Percentiles rank a stretch among this genome's conserved stretches.
phyloP scores from a whole-genome alignment of 2,797 vertebrate genomes.

The Siniperca undulata region DNA sequence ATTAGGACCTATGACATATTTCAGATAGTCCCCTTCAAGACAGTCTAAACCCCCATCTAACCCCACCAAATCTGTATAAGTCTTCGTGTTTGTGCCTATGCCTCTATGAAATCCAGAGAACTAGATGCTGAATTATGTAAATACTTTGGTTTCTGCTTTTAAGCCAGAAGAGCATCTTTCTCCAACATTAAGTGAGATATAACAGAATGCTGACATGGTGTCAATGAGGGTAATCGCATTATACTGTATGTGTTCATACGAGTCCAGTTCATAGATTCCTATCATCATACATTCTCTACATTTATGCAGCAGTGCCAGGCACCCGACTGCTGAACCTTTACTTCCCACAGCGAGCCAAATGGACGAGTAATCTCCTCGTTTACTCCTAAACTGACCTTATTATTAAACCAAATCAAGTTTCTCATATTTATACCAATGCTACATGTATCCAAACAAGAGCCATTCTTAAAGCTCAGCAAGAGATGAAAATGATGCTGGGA shows the following conservation, averaged over 20 bases:
- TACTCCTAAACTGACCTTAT: not conserved
- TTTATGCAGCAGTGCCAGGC: constrained; percentile 7
- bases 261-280: constrained; percentile 12
- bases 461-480: not conserved
- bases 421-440: not conserved
- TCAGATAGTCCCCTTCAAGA: not conserved
- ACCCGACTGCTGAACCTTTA: not conserved
- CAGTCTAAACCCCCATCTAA: not conserved
- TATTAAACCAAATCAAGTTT: constrained; percentile 12
- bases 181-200: not conserved
- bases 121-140: not conserved
- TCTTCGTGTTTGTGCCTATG: not conserved
- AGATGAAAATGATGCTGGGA: not conserved
- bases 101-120: constrained; percentile 3
- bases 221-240: constrained; percentile 16
- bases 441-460: not conserved
- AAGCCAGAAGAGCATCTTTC: constrained; percentile 15
- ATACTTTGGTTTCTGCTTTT: not conserved
- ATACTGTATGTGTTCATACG: constrained; percentile 4
- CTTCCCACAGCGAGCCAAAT: constrained; percentile 7
- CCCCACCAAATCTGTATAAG: not conserved
- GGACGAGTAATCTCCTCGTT: not conserved
- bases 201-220: constrained; percentile 19
- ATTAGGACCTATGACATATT: not conserved
- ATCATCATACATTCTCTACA: constrained; percentile 7